Base-by-base conservation (phyloP, 2,113 vertebrate species). In the Terrapene triunguis region DNA sequence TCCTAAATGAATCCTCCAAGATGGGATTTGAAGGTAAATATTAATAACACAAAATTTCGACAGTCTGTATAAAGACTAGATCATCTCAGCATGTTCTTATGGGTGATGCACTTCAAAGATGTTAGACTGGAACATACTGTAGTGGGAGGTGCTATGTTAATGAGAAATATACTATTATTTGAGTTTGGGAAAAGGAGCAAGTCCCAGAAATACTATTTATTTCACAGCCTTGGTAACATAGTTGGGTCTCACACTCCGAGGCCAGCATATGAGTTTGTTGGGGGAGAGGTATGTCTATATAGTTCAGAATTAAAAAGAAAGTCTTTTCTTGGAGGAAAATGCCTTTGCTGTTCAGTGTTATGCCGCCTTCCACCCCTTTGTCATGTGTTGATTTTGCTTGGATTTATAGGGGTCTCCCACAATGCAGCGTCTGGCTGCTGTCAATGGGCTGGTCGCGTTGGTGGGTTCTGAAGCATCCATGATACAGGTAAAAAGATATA, bases 361-460 rank as follows among this genome's bases (percentile, higher is more conserved):
- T 69, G 47, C 10, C 47, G 3, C 74, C 62, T 24, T 54, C 19
- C 90, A 29, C 51, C 74, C 1, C 1, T 69, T n/a, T 29, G 3
- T 96, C 79, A 83, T 13, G 42, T 62, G 17, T 22, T 91, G 27
- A 32, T 62, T 22, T 50, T 94, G 48, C 89, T 97, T 97, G 94
- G 10, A 0, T 57, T 98, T 98, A 74, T 94, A 99, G 99, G 99
- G 99, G 5, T 98, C 99, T 97, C 99, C 99, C 38, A 99, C 99
- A 25, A 99, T 99, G 99, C 99, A 99, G 88, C 98, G 99, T n/a
- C 98, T 99, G 96, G 99, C 99, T 80, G 99, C 99, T 35, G 95
- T 99, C 55, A 99, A 97, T 89, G 99, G 99, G 5, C 97, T 99
- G 94, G 99, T 99, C 83, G 98, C 99, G 11, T 86, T 99, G 72